Base-by-base conservation (phyloP, 2,113 vertebrate species). In the Coracopsis vasa region DNA sequence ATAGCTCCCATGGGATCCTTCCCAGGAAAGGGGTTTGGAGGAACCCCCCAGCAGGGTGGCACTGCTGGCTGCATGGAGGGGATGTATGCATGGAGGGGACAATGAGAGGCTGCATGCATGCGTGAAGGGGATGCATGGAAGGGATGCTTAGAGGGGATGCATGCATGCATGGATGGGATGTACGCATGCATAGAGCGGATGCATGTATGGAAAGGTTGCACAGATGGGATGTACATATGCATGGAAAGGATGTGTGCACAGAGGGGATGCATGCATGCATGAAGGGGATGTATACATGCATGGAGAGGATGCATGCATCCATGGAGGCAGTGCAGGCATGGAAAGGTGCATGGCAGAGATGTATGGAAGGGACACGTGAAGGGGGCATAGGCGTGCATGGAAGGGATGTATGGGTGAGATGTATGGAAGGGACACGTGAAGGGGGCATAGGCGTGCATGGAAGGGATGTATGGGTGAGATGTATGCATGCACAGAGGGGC, bases 81-180 rank as follows among this genome's bases (percentile, higher is more conserved):
- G 45, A 35, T 21, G 11, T 3, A 13, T 24, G n/a, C 6, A 9
- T 7, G 25, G 35, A 56, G 13, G 13, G 24, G 13, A 25, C 54
- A 58, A n/a, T 9, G 33, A n/a, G 4, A 14, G 7, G 20, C n/a
- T 60, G 23, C 23, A 25, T 10, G 33, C n/a, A 47, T 17, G 14
- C 1, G 1, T 7, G 31, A 14, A 51, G 1, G 14, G 29, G 16
- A 25, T 24, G n/a, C 3, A 25, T 13, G 16, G 53, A 48, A 4
- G 4, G 16, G 25, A 24, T 23, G 12, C 16, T 3, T 5, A 11
- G 13, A n/a, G 1, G 29, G 50, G 41, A 12, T 24, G 41, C 8
- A 14, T 7, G 28, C 6, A 6, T 1, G 5, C 3, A 12, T 16
- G 64, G 28, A 25, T 58, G 8, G 31, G 18, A 33, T 53, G 28